Conservation (phyloP, 2,113 vertebrate genomes). For the Elephantulus edwardii region DNA sequence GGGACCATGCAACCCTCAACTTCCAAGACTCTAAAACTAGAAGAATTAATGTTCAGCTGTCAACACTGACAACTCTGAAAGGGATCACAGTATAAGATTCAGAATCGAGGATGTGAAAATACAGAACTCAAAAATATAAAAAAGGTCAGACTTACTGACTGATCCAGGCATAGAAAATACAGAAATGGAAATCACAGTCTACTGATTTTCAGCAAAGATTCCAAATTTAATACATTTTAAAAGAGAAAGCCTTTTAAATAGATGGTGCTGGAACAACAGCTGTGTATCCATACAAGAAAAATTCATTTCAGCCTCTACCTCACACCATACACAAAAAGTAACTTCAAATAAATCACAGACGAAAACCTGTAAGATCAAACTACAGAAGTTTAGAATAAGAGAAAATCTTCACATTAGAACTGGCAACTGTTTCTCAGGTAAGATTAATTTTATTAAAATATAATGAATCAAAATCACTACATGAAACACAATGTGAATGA, state of each 20-base stretch:
- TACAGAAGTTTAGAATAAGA: not conserved
- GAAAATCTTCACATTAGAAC: not conserved
- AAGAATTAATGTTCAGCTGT: no score
- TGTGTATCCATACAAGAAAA: not conserved
- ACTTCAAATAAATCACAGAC: not conserved
- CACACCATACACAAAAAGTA: slow-evolving; percentile 11
- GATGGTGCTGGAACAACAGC: not conserved
- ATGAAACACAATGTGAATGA: no score
- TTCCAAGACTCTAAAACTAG: no score
- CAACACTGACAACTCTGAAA: no score
- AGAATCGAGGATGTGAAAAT: not conserved
- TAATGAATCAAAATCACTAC: no score
- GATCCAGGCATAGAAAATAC: not conserved
- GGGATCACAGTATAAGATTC: no score
- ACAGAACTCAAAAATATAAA: not conserved
- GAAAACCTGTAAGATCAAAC: not conserved
- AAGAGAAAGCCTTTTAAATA: not conserved
- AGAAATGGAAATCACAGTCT: not conserved
- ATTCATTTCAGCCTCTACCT: not conserved
- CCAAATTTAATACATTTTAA: not conserved
- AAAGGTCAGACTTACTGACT: not conserved
- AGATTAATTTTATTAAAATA: no score
- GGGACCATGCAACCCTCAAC: no score
- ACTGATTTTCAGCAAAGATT: slow-evolving; percentile 9
- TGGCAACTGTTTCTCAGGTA: not conserved